Percentiles rank a stretch among this genome's conserved stretches.
Conservation (phyloP, 1,140 invertebrate genomes). For the Drosophila elegans region DNA sequence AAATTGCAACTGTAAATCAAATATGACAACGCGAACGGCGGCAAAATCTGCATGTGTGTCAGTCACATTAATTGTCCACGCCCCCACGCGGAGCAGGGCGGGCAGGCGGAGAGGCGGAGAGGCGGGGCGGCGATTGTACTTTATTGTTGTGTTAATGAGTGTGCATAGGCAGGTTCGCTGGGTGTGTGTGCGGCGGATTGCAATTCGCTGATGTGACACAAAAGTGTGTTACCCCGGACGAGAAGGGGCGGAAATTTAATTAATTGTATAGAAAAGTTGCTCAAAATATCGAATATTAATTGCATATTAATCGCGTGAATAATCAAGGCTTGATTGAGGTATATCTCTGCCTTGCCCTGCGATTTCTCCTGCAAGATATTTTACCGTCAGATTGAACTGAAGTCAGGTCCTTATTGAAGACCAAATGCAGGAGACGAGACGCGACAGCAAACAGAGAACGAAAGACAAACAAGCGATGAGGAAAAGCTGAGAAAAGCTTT, state of each 20-base stretch:
- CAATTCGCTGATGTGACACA: conserved; percentile 78
- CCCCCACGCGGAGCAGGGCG: conserved; percentile 9
- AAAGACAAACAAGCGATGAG: conserved; percentile 63
- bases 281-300: conserved; percentile 67
- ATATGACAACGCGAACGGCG: conserved; percentile 79
- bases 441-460: conserved; percentile 53
- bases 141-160: conserved; percentile 83
- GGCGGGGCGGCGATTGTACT: conserved; percentile 49
- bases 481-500: conserved; percentile 65
- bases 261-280: conserved; percentile 65
- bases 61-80: conserved; percentile 80
- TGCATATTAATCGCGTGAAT: conserved; percentile 71
- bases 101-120: no score
- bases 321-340: conserved; percentile 26
- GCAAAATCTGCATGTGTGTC: conserved; percentile 82
- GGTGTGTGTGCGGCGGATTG: conserved; percentile 27
- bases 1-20: conserved; percentile 84
- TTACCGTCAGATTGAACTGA: background rate
- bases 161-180: conserved; percentile 56
- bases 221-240: conserved; percentile 72
- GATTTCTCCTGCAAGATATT: background rate
- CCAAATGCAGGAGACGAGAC: background rate
- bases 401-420: conserved; percentile 23
- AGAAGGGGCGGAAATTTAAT: conserved; percentile 54
- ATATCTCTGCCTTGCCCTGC: background rate